phyloP scores from a whole-genome alignment of 2,888 invertebrate species.

The Hydroisotoma schaefferi region DNA sequence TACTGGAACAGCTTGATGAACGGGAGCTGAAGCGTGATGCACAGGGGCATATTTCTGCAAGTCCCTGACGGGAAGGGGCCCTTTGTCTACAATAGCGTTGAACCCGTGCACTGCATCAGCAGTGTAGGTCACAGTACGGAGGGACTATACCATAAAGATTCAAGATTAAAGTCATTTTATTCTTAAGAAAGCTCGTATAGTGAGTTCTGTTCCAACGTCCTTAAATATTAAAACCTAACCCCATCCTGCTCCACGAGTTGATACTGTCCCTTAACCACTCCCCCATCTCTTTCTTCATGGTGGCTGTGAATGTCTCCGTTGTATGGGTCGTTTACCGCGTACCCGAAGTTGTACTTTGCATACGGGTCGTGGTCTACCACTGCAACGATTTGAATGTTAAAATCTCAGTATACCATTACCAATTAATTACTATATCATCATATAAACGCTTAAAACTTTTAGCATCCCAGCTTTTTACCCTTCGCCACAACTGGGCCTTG shows the following conservation, averaged over 20 bases:
- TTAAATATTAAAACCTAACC: neutral
- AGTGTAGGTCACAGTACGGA: constrained; percentile 24
- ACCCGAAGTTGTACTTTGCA: constrained; percentile 23
- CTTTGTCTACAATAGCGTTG: constrained; percentile 27
- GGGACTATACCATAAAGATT: too few relatives aligned
- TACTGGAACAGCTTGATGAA: neutral
- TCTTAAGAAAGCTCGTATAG: too few relatives aligned
- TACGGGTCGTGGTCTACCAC: constrained; percentile 17
- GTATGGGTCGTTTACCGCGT: constrained; percentile 28
- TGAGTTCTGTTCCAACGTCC: too few relatives aligned
- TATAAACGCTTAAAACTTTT: too few relatives aligned
- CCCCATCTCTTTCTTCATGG: constrained; percentile 24
- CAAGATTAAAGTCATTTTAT: too few relatives aligned
- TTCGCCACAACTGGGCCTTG: too few relatives aligned
- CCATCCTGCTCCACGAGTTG: constrained; percentile 27
- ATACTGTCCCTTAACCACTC: constrained; percentile 28
- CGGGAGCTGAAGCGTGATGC: neutral
- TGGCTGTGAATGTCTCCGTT: constrained; percentile 21
- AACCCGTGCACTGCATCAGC: constrained; percentile 28
- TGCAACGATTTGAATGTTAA: neutral
- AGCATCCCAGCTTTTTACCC: too few relatives aligned
- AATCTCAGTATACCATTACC: too few relatives aligned
- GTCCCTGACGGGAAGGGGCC: constrained; percentile 28
- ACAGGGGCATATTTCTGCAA: constrained; percentile 14
- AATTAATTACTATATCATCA: too few relatives aligned